Base-by-base conservation (phyloP, 2,113 vertebrate genomes). In the Platysteira castanea region DNA sequence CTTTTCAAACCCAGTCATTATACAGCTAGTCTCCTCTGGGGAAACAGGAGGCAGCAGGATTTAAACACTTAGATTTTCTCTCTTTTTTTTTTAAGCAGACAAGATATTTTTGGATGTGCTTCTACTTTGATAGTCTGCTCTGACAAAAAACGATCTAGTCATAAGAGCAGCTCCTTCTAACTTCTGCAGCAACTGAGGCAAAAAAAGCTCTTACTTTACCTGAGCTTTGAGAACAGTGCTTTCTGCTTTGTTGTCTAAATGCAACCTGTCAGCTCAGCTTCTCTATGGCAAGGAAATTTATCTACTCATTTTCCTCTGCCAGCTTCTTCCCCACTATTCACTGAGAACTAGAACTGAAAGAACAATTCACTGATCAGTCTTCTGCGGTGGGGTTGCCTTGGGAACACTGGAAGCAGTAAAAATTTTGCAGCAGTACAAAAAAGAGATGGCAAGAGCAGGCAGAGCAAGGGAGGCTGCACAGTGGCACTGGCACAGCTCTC, bases 401-500 rank as follows among this genome's bases (percentile, higher is more conserved):
- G 53, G 41, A 91, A 70, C 37, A 28, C 8, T 2, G 13, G 21
- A 39, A 87, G 69, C 17, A 70, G 26, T 20, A 41, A 73, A 56
- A 57, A 26, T 21, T n/a, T 61, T 6, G 12, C 50, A 15, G 23
- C 13, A 31, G 50, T 15, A 39, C 52, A 63, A 24, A 11, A 15
- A 46, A 15, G 41, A 60, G 18, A 18, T 4, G 10, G 37, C 22
- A 44, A 37, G 13, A 59, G 53, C 52, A 44, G 2, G 10, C 33
- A 28, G 41, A 53, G 5, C 11, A 35, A 15, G 3, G 4, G 5
- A 50, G 31, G 17, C 35, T 39, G 44, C 44, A 14, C 1, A 33
- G 35, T 6, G 26, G 61, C 67, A 11, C 3, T 6, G 11, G 4
- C 4, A 46, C 0, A 0, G n/a, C 23, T 42, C 46, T n/a, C 1